These are phyloP conservation scores for Lasiurus cinereus DNA, from an alignment of 2,113 vertebrate genomes.

Conservation along the genomic window DNA sequence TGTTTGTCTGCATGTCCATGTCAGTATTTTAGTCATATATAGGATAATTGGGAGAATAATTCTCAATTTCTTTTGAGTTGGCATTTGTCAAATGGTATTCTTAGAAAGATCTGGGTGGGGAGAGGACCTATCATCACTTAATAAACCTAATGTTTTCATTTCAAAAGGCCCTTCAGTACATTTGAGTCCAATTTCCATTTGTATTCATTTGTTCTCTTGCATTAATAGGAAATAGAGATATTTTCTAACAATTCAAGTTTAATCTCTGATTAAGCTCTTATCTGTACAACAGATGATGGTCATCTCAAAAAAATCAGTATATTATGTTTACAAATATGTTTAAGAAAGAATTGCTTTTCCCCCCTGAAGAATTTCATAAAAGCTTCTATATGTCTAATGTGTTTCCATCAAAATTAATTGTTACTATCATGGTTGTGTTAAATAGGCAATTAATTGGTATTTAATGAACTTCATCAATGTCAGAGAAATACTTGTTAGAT, in stretches of 20 bases:
- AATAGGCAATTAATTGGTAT: neutral
- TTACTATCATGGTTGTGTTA: neutral
- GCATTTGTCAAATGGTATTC: conserved; percentile 18
- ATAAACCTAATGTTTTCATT: conserved; percentile 17
- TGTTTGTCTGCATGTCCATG: too few species aligned
- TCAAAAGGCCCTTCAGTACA: neutral
- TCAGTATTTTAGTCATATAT: neutral
- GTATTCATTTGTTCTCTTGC: neutral
- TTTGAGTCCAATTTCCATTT: neutral
- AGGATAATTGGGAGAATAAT: neutral
- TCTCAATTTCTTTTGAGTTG: neutral
- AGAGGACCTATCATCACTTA: neutral
- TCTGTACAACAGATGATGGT: neutral
- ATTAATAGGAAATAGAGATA: neutral
- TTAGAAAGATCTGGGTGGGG: conserved; percentile 19
- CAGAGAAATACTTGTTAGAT: neutral
- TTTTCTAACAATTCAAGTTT: neutral
- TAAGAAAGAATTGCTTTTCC: neutral
- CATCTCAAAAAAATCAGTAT: neutral
- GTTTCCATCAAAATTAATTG: neutral
- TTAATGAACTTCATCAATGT: neutral
- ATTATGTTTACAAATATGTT: neutral
- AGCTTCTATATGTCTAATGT: neutral
- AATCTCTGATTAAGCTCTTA: neutral
- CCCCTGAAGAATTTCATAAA: neutral